Evolutionary conservation across 2,888 invertebrate species (phyloP).

Genomic region (Apamea epomidion): DNA sequence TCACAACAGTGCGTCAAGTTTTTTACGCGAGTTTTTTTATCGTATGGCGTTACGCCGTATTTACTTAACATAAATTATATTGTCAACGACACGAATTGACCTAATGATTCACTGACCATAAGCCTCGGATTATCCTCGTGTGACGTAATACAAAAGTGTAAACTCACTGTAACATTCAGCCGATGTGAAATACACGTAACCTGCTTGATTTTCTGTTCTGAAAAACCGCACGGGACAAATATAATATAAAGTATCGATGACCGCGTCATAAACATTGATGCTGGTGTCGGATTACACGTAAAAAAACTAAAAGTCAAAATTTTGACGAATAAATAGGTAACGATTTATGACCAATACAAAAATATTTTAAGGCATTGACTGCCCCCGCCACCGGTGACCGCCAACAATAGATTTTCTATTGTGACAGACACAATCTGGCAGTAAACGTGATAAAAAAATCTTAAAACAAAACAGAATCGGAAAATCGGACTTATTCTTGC

Average conservation of each 20-base stretch:
- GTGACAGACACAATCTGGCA: no score
- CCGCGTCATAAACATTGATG: constrained; percentile 21
- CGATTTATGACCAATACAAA: background rate
- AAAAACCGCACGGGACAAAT: constrained; percentile 62
- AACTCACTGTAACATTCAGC: constrained; percentile 72
- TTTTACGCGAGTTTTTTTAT: constrained; percentile 71
- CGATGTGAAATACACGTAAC: constrained; percentile 71
- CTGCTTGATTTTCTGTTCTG: constrained; percentile 65
- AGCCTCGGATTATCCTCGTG: constrained; percentile 84
- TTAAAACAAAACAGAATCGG: background rate
- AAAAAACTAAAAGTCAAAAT: background rate
- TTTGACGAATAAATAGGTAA: background rate
- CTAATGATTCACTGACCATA: constrained; percentile 89
- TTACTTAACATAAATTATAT: constrained; percentile 85
- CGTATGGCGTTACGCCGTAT: constrained; percentile 74
- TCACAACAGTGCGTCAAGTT: constrained; percentile 69
- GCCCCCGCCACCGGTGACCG: no score
- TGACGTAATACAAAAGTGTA: constrained; percentile 83
- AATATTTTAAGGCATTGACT: no score
- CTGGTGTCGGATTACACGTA: background rate
- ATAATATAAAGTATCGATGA: constrained; percentile 43
- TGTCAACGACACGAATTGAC: constrained; percentile 88
- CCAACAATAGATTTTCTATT: no score
- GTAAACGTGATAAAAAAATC: background rate
- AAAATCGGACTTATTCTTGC: background rate